Conservation (phyloP, 1,140 invertebrate genomes). For the Zaprionus ornatus region DNA sequence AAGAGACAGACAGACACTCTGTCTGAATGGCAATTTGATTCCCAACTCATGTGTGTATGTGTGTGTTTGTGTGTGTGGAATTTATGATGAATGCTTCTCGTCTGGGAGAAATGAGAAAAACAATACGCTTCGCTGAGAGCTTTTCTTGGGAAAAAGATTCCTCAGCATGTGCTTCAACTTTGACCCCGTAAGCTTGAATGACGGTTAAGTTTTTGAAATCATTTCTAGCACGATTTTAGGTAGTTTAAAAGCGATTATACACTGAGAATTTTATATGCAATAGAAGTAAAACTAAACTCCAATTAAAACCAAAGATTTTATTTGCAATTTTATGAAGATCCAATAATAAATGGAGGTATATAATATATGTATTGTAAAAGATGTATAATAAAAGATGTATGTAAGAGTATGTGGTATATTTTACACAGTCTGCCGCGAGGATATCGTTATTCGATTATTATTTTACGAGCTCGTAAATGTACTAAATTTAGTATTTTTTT, state of each 20-base stretch:
- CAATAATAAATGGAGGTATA: background rate
- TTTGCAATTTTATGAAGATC: background rate
- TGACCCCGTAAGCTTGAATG: background rate
- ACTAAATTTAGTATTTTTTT: slow-evolving; percentile 15
- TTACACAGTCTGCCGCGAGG: background rate
- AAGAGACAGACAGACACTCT: background rate
- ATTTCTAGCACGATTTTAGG: background rate
- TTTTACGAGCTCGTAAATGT: slow-evolving; percentile 41
- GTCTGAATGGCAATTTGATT: slow-evolving; percentile 46
- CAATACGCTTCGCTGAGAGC: slow-evolving; percentile 4
- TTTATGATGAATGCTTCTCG: slow-evolving; percentile 47
- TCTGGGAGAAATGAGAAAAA: slow-evolving; percentile 21
- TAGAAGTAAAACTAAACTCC: background rate
- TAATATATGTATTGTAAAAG: background rate
- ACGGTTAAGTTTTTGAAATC: background rate
- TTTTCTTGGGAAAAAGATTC: background rate
- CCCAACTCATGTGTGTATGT: background rate
- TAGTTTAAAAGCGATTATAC: background rate
- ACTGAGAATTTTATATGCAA: background rate
- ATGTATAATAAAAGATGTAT: no score
- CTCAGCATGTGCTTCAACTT: background rate
- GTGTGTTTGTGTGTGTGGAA: slow-evolving; percentile 50
- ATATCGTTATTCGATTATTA: slow-evolving; percentile 11
- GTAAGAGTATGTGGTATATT: background rate
- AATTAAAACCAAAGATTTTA: background rate